phyloP scores from a whole-genome alignment of 1,140 invertebrate genomes.

The Holcopasites calliopsidis region DNA sequence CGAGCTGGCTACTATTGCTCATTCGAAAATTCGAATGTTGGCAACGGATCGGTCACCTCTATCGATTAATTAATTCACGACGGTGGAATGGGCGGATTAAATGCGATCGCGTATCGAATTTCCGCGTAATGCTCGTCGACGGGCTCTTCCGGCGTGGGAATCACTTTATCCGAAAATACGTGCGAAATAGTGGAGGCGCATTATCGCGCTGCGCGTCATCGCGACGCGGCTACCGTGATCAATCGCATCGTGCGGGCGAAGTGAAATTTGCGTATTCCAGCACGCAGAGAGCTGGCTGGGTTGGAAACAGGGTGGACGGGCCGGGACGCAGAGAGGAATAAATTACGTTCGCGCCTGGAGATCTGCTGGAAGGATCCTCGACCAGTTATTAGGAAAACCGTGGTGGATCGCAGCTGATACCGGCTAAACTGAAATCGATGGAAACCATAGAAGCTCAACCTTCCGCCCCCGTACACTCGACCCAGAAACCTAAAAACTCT shows the following conservation, averaged over 20 bases:
- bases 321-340: constrained; percentile 24
- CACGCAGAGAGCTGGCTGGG: neutral
- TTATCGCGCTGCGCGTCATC: constrained; percentile 44
- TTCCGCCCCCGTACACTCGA: neutral
- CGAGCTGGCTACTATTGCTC: neutral
- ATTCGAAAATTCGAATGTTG: no score
- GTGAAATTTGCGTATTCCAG: constrained; percentile 51
- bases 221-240: constrained; percentile 6
- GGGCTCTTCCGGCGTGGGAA: constrained; percentile 33
- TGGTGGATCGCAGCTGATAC: no score
- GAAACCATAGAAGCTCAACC: neutral
- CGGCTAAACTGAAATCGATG: no score
- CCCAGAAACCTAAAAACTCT: constrained; percentile 33
- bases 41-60: no score
- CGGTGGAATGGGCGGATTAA: neutral
- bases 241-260: constrained; percentile 14
- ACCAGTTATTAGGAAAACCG: neutral
- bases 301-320: constrained; percentile 2
- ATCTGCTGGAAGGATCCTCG: constrained; percentile 39
- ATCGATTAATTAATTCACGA: neutral
- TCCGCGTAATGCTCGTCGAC: constrained; percentile 15
- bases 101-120: constrained; percentile 15
- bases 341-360: constrained; percentile 48
- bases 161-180: constrained; percentile 55
- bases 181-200: constrained; percentile 34